Percentiles rank a stretch among this genome's conserved stretches.
Conservation (phyloP, 2,888 invertebrate species). For the Athripsodes cinereus region DNA sequence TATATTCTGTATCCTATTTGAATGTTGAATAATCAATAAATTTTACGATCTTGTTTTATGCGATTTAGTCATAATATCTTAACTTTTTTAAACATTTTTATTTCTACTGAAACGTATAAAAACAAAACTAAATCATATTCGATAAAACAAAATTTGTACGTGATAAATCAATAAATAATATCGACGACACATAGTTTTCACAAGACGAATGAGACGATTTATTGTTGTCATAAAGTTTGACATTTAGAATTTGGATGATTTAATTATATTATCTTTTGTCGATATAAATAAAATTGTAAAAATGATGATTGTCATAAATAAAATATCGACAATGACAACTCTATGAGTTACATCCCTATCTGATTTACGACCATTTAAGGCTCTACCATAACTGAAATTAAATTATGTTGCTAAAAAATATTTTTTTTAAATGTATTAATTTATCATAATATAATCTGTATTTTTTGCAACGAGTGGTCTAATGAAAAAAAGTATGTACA, state of each 20-base stretch:
- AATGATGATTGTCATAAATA: neutral
- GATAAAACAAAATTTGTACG: too few relatives aligned
- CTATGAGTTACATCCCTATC: neutral
- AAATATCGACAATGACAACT: neutral
- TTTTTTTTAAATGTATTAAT: too few relatives aligned
- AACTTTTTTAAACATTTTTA: neutral
- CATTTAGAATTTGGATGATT: neutral
- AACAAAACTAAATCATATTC: neutral
- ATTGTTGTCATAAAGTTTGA: neutral
- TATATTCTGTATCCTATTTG: neutral
- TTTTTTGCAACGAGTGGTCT: too few relatives aligned
- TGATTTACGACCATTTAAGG: neutral
- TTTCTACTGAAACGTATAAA: neutral
- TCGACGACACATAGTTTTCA: neutral
- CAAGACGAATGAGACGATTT: neutral
- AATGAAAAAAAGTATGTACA: too few relatives aligned
- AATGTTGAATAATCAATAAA: neutral
- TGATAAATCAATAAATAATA: neutral
- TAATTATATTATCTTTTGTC: neutral
- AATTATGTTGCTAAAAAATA: too few relatives aligned
- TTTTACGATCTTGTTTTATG: neutral
- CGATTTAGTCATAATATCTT: neutral
- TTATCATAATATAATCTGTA: too few relatives aligned
- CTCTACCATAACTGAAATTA: too few relatives aligned
- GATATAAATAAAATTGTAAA: neutral